Conservation (phyloP, 1,140 invertebrate genomes). For the Adelges cooleyi region DNA sequence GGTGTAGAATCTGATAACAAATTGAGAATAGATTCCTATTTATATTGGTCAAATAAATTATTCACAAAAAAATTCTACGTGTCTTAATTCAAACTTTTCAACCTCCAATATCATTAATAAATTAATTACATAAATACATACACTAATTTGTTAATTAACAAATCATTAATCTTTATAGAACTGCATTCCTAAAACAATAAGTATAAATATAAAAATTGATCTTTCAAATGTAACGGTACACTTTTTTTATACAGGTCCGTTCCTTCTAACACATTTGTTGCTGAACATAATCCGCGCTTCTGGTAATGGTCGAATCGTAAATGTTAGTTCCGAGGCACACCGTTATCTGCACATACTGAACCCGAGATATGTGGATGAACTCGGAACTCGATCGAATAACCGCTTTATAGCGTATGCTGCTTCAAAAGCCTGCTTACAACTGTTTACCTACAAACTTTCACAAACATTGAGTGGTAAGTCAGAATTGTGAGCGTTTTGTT, state of each 20-base stretch:
- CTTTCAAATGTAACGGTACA: too few relatives aligned
- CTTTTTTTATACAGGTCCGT: constrained; percentile 37
- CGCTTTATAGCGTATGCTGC: not conserved
- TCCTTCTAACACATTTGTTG: not conserved
- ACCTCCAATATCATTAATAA: too few relatives aligned
- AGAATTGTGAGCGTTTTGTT: not conserved
- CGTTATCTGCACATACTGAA: not conserved
- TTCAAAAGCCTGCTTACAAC: not conserved
- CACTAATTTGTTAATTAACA: too few relatives aligned
- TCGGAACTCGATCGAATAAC: not conserved
- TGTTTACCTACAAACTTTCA: not conserved
- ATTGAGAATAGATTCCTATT: too few relatives aligned
- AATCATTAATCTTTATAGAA: too few relatives aligned
- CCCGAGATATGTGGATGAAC: not conserved
- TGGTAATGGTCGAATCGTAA: constrained; percentile 49
- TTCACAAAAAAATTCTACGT: too few relatives aligned
- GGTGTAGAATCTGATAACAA: too few relatives aligned
- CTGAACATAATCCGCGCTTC: not conserved
- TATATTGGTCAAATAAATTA: too few relatives aligned
- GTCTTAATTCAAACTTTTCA: too few relatives aligned
- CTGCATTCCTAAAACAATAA: too few relatives aligned
- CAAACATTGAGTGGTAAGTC: not conserved
- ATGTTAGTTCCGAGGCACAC: constrained; percentile 62
- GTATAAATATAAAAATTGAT: too few relatives aligned
- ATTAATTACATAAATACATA: too few relatives aligned